Evolutionary conservation across 2,888 invertebrate genomes (phyloP), one percentile per base, ranked within the genome.

Genomic region (Tromatobia lineatoria): DNA sequence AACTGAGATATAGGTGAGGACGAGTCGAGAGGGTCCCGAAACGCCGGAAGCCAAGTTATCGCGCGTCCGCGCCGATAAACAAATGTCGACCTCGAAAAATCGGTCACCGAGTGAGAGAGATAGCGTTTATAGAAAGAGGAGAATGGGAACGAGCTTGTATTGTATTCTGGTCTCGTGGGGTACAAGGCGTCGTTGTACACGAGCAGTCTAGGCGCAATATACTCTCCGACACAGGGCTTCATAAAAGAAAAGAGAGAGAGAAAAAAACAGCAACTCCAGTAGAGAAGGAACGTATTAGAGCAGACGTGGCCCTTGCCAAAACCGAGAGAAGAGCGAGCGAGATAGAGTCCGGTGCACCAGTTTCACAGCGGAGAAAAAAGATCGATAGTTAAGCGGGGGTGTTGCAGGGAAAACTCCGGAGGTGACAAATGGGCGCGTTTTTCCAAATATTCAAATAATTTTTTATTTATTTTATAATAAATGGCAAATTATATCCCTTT

Each of bases 311-410:
- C 18, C 20, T 11, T n/a, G 34, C 25, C 38, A 45, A 23, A 66
- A 23, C 11, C 10, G 15, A 67, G 15, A 15, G 73, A 38, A 57
- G 69, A 73, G 34, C 50, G 66, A 73, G 79, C 38, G 66, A 81
- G 80, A 76, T 23, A 81, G 82, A 74, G 70, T 50, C 69, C 74
- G 84, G 70, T 84, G 84, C 84, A 81, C 84, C 81, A 84, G 84
- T 84, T 84, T 84, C 78, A 75, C 75, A 78, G 81, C 78, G 45
- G 81, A 75, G 81, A 81, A 75, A 84, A 84, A 81, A 84, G 81
- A 84, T 84, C 84, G 81, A 84, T 84, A 84, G 74, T 45, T 23
- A 54, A 67, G 64, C 70, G 77, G 80, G 78, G n/a, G 78, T 75
- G 78, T 66, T 54, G 78, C 52, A 64, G 66, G 69, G 69, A 78